Evolutionary conservation across 1,140 invertebrate genomes (phyloP).

Genomic region (Pseudobourletiella spinata): DNA sequence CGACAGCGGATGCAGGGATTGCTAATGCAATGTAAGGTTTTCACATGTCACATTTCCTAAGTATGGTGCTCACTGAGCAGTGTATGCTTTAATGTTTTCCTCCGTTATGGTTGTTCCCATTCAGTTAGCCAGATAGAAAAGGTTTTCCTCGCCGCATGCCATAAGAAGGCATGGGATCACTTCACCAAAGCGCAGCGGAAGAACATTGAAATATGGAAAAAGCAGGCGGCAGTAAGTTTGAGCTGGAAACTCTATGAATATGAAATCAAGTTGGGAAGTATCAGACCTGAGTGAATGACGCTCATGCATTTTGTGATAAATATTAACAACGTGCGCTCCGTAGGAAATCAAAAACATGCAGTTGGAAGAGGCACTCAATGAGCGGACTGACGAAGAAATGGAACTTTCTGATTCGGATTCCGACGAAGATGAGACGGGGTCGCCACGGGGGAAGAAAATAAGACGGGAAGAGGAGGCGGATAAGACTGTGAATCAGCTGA

Average conservation of each 20-base stretch:
- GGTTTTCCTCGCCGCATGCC: conserved; percentile 78
- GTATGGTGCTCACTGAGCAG: too few species aligned
- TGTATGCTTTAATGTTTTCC: not conserved
- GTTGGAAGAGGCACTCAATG: conserved; percentile 59
- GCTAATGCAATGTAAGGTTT: conserved; percentile 78
- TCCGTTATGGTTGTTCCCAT: conserved; percentile 12
- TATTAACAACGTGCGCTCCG: too few species aligned
- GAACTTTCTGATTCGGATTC: conserved; percentile 62
- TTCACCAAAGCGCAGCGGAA: conserved; percentile 97
- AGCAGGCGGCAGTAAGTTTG: conserved; percentile 87
- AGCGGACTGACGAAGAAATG: conserved; percentile 67
- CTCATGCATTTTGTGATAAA: too few species aligned
- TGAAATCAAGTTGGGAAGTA: too few species aligned
- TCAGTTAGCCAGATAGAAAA: conserved; percentile 88
- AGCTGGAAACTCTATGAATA: too few species aligned
- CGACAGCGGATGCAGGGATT: conserved; percentile 70
- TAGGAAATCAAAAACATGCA: conserved; percentile 70
- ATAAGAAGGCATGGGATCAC: conserved; percentile 98
- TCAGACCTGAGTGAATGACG: too few species aligned
- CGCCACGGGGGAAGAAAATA: conserved; percentile 42
- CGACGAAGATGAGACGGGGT: conserved; percentile 26
- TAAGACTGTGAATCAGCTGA: conserved; percentile 36
- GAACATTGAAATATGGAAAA: conserved; percentile 96
- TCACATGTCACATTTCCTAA: too few species aligned
- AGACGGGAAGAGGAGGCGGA: conserved; percentile 39